Conservation (phyloP, 2,113 vertebrate species). For the Natator depressus region DNA sequence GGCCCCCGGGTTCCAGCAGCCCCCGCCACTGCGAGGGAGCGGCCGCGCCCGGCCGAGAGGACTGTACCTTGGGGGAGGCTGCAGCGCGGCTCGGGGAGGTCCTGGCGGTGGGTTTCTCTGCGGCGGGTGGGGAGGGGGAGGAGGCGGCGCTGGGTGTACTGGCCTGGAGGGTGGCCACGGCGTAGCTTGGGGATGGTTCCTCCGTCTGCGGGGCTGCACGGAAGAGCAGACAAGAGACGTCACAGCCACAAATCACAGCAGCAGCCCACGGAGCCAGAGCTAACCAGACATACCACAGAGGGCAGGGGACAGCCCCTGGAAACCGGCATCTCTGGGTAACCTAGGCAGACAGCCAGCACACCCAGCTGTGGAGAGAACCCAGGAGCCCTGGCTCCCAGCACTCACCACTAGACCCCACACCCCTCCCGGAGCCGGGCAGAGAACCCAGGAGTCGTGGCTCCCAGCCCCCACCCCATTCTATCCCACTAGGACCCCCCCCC, state of each 20-base stretch:
- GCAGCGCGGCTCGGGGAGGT: background rate
- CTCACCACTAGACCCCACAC: background rate
- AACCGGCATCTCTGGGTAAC: background rate
- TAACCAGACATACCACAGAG: background rate
- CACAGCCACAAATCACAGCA: background rate
- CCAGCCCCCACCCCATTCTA: background rate
- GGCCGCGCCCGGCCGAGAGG: no score
- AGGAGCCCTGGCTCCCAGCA: background rate
- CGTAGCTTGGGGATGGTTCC: constrained; percentile 83
- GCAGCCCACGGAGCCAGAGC: background rate
- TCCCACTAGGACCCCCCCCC: background rate
- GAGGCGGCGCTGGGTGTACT: background rate
- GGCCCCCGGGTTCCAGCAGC: no score
- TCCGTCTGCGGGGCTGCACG: constrained; percentile 76
- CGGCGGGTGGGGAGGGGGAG: background rate
- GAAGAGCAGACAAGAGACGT: background rate
- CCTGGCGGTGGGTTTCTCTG: constrained; percentile 36
- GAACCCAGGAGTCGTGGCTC: background rate
- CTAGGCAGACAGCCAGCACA: background rate
- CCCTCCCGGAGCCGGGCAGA: background rate
- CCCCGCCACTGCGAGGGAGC: background rate
- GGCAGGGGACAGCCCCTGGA: background rate
- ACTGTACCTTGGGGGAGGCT: constrained; percentile 56
- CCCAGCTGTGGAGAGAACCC: background rate
- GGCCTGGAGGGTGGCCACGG: constrained; percentile 83